Evolutionary conservation across 2,113 vertebrate species (phyloP), one percentile per base, ranked within the genome.

Genomic region (Canis aureus): DNA sequence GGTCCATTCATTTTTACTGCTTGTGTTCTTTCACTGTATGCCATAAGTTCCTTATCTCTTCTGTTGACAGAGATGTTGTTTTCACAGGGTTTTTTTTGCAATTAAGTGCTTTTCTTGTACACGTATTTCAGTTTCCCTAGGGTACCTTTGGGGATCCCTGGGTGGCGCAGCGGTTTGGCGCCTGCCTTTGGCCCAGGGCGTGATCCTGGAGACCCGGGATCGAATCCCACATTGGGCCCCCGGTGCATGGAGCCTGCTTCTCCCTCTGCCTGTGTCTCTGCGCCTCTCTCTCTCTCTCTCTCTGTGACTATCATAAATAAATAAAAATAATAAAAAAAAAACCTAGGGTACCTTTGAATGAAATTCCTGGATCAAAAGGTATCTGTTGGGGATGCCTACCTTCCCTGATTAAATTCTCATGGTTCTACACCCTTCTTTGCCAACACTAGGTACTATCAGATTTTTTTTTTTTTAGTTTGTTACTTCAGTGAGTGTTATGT

Each of bases 1-100:
- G 16, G 32, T 89, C 51, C 43, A 32, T 87, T 83, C 43, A 87
- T 94, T 92, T 81, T 82, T 51, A n/a, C 32, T 95, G 64, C 27
- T 64, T 85, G 43, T 57, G 35, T 3, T 93, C 13, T 57, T 85
- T 3, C 43, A 10, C 35, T 32, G 11, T 43, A 27, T 67, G 19
- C 19, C 35, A 59, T 89, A 17, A 66, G 82, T 92, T 89, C 20
- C 51, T 51, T 62, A 38, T 5, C 17, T 74, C 49, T 79, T 10
- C 43, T 69, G 5, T 64, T 49, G 69, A 62, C 81, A 19, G 69
- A 9, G 23, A n/a, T 79, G 15, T 87, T 85, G 29, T 81, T 96
- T 59, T 12, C 22, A 91, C 51, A 43, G 43, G 43, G 1, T 43
- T 43, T 43, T 43, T 84, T 96, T 93, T 67, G 15, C 19, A 89